phyloP scores from a whole-genome alignment of 1,140 invertebrate species.

The Lethrus apterus region DNA sequence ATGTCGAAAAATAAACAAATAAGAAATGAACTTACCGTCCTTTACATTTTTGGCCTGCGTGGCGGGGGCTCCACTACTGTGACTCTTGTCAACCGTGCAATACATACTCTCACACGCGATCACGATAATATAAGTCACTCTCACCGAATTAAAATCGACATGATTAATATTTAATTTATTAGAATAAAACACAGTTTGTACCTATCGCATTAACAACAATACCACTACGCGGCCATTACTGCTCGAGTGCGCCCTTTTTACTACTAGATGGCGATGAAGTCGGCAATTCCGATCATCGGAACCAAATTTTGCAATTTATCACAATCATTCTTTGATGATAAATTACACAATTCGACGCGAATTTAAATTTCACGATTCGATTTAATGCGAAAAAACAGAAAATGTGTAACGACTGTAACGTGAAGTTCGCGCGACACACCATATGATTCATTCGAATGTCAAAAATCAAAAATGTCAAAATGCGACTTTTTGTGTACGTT shows the following conservation, averaged over 20 bases:
- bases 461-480: slow-evolving; percentile 11
- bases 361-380: no score
- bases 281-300: neutral
- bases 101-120: slow-evolving; percentile 40
- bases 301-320: neutral
- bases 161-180: slow-evolving; percentile 30
- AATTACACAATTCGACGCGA: no score
- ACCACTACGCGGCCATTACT: slow-evolving; percentile 39
- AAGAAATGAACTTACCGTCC: slow-evolving; percentile 36
- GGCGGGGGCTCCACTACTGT: slow-evolving; percentile 35
- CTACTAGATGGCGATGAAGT: slow-evolving; percentile 27
- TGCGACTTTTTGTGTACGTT: neutral
- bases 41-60: slow-evolving; percentile 36
- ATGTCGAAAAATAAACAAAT: slow-evolving; percentile 13
- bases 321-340: neutral
- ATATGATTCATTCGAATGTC: slow-evolving; percentile 6
- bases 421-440: no score
- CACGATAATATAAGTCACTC: slow-evolving; percentile 38
- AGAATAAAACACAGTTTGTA: slow-evolving; percentile 11
- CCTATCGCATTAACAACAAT: slow-evolving; percentile 23
- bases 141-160: slow-evolving; percentile 42
- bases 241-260: slow-evolving; percentile 20
- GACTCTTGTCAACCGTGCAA: slow-evolving; percentile 40
- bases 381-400: no score
- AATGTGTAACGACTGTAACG: no score